Conservation (phyloP, 2,888 invertebrate genomes). For the Octodonta nipae region DNA sequence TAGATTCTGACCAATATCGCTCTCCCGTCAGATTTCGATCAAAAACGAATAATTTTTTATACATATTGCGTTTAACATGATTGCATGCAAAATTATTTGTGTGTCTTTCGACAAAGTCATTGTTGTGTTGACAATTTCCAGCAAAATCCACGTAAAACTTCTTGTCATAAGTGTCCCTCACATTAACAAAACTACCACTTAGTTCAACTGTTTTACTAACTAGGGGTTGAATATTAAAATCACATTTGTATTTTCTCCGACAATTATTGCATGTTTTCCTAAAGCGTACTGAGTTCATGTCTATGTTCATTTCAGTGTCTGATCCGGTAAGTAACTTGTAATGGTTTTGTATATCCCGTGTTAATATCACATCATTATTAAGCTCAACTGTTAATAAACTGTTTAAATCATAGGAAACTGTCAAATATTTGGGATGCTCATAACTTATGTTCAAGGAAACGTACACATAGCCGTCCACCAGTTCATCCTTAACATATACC, state of each 20-base stretch:
- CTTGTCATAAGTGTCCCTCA: conserved; percentile 20
- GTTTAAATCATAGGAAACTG: conserved; percentile 15
- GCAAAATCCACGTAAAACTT: conserved; percentile 17
- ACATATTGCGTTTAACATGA: conserved; percentile 13
- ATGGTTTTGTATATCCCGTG: conserved; percentile 7
- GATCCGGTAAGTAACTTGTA: conserved; percentile 11
- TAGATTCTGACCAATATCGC: conserved; percentile 12
- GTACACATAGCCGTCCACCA: conserved; percentile 21
- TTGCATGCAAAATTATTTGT: conserved; percentile 17
- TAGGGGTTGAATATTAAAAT: conserved; percentile 13
- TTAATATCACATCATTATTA: conserved; percentile 10
- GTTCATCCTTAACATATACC: conserved; percentile 12
- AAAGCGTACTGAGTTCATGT: conserved; percentile 12
- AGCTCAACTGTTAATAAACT: conserved; percentile 11
- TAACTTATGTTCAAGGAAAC: conserved; percentile 17
- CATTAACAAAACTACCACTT: conserved; percentile 13
- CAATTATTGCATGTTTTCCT: conserved; percentile 18
- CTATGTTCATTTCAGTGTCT: conserved; percentile 9
- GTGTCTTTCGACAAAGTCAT: conserved; percentile 11
- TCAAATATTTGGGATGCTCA: conserved; percentile 20
- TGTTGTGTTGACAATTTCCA: conserved; percentile 17
- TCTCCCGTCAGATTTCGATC: conserved; percentile 16
- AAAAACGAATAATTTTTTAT: conserved; percentile 17
- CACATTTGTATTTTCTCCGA: conserved; percentile 10
- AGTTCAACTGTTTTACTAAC: conserved; percentile 8